Evolutionary conservation across 1,140 invertebrate species (phyloP), one percentile per base, ranked within the genome.

Genomic region (Cecropterus lyciades): DNA sequence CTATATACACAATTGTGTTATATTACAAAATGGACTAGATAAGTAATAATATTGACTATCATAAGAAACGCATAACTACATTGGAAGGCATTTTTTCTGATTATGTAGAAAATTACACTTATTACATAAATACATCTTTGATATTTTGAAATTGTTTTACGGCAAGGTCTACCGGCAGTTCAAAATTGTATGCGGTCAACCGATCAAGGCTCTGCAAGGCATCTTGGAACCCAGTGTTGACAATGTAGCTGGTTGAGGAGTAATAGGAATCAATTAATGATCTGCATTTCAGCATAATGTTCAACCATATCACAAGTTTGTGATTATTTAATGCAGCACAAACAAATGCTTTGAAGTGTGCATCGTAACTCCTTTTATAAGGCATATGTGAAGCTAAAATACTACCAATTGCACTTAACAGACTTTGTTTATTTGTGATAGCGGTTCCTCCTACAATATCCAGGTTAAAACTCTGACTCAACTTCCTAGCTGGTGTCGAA

Each of bases 381-480:
- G 96, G 96, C 10, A 95, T 95, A 92, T 99, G 99, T 15, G 97
- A 97, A 15, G 96, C 94, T 51, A 99, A 95, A 59, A 99, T 98
- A 72, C 96, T 98, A 30, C 98, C 98, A 73, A 99, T 97, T 43
- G 97, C 96, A 73, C 96, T 96, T 20, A 99, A 92, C 71, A 99
- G 94, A 75, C 96, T 97, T 88, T 98, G 98, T 85, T 99, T 99
- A 65, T 97, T 96, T 14, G 98, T 99, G 20, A 96, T 95, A 40
- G 95, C 94, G 49, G 95, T 96, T 0, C 96, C 96, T 13, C 96
- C 97, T 24, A 98, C 96, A 72, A 99, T 97, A 89, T 99, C 97
- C 77, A 99, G 93, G 86, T 99, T 99, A 86, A 99, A 99, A 84
- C 98, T 99, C 89, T 99, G 97, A 8, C 98, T 99, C n/a, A 99